Evolutionary conservation across 2,797 vertebrate species (phyloP), one percentile per base, ranked within the genome.

Genomic region (Carapus acus): DNA sequence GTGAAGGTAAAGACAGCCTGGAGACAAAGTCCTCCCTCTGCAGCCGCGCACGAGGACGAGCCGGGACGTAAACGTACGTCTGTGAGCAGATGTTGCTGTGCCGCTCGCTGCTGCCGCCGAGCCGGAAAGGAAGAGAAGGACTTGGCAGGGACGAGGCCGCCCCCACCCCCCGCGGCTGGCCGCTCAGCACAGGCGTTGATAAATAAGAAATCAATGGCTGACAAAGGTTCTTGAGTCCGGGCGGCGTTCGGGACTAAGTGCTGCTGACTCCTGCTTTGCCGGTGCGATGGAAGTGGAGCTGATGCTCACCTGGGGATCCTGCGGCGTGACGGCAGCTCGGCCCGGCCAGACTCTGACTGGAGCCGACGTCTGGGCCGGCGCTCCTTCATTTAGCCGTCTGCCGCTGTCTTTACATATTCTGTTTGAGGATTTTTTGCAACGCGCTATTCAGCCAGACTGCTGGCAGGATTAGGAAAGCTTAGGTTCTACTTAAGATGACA

Each of bases 181-280:
- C 53, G n/a, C 79, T 76, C 71, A 69, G 69, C 65, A 73, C 74
- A 74, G 69, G 39, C 18, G 42, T 63, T 78, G 73, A 83, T 87
- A 71, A 83, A 85, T 87, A 83, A 82, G 84, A 86, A 85, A 87
- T 88, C 83, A 84, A 85, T 86, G 49, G 62, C 81, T 74, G 78
- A 74, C 83, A 83, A 80, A 60, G 54, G 78, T 80, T 80, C 79
- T 83, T 83, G 85, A 86, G 85, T 87, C 79, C 77, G 51, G 69
- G 49, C 57, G 73, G 85, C 86, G 86, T 83, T 80, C 86, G 85
- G 80, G 62, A 81, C 81, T 86, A 87, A 88, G 85, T 71, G 71
- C 77, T 77, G 76, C 83, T 74, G 65, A 79, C 78, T 83, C 76
- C 65, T 74, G 56, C 38, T 69, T 82, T 74, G 65, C 70, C 44